A percentile compares a stretch with the other conserved stretches of the same genome.
These are phyloP conservation scores for Empis stercorea DNA, from an alignment of 2,888 invertebrate species.

Conservation along the genomic window DNA sequence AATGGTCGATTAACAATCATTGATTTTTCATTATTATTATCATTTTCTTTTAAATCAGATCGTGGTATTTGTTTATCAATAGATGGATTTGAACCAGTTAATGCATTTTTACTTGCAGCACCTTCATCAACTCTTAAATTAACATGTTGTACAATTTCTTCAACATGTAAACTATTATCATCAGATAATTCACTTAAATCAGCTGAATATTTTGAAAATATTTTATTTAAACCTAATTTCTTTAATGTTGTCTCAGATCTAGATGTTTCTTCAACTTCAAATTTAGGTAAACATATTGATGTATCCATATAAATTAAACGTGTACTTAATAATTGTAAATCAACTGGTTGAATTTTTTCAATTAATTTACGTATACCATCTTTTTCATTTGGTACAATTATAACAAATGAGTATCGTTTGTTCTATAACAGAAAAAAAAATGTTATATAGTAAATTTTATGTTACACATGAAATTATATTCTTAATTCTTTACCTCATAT, in stretches of 20 bases:
- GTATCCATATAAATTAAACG: constrained; percentile 26
- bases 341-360: constrained; percentile 40
- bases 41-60: constrained; percentile 25
- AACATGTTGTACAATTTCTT: constrained; percentile 53
- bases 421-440: constrained; percentile 35
- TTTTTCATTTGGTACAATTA: constrained; percentile 44
- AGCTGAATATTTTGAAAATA: constrained; percentile 44
- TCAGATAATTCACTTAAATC: constrained; percentile 46
- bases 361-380: constrained; percentile 44
- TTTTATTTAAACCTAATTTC: constrained; percentile 44
- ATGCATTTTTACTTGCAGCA: constrained; percentile 36
- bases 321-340: constrained; percentile 18
- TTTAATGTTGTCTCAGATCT: constrained; percentile 45
- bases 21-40: constrained; percentile 21
- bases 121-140: constrained; percentile 48
- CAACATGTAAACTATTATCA: constrained; percentile 48
- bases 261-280: constrained; percentile 50
- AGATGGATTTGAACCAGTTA: constrained; percentile 28
- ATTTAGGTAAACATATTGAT: constrained; percentile 44
- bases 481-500: constrained; percentile 47
- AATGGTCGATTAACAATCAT: constrained; percentile 48
- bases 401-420: constrained; percentile 43
- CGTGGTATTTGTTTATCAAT: constrained; percentile 17
- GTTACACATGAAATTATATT: neutral
- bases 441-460: neutral